phyloP scores from a whole-genome alignment of 2,888 invertebrate genomes.

The Callosobruchus maculatus region DNA sequence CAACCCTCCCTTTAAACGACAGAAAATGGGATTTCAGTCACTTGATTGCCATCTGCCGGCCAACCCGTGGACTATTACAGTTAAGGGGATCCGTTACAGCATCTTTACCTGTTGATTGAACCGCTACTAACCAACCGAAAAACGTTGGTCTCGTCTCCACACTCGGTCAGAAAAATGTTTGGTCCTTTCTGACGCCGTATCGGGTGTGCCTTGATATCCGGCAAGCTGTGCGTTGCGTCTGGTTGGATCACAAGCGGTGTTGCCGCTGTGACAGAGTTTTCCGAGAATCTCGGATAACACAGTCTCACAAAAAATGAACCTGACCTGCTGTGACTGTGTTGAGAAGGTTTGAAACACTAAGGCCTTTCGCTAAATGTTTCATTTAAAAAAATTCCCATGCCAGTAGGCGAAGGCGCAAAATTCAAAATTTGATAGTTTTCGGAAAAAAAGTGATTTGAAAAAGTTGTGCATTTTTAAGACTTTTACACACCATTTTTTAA shows the following conservation, averaged over 20 bases:
- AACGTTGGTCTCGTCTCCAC: slow-evolving; percentile 9
- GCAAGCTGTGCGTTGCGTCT: background rate
- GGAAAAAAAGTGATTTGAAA: too few relatives aligned
- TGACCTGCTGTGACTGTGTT: too few relatives aligned
- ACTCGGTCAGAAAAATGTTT: background rate
- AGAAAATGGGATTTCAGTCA: slow-evolving; percentile 23
- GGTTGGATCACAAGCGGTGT: background rate
- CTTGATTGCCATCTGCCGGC: slow-evolving; percentile 45
- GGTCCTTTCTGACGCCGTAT: background rate
- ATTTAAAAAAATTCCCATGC: too few relatives aligned
- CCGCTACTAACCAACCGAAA: slow-evolving; percentile 22
- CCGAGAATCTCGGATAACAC: background rate
- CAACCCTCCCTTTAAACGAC: background rate
- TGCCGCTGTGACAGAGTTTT: background rate
- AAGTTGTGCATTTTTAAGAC: too few relatives aligned
- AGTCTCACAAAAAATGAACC: too few relatives aligned
- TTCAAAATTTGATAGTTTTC: too few relatives aligned
- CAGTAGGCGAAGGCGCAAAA: too few relatives aligned
- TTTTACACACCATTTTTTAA: too few relatives aligned
- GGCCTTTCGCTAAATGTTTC: too few relatives aligned
- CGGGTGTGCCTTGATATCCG: background rate
- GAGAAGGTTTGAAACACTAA: too few relatives aligned
- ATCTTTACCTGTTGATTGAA: slow-evolving; percentile 41
- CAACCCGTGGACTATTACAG: slow-evolving; percentile 41
- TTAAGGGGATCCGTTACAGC: slow-evolving; percentile 31